Conservation (phyloP, 2,888 invertebrate genomes). For the Conistra vaccinii region DNA sequence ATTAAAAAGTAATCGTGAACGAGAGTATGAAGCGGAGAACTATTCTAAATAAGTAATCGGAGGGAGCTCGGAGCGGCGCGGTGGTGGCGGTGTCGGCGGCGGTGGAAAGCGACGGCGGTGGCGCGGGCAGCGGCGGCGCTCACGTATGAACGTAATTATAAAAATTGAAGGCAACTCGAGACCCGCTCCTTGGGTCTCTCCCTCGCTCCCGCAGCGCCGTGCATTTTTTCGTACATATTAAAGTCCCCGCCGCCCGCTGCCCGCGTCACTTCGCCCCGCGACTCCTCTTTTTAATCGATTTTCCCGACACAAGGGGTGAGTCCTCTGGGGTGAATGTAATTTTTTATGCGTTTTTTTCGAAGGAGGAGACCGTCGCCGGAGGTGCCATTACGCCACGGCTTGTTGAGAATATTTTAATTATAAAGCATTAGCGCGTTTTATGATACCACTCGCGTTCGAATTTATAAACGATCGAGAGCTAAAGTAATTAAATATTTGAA, state of each 20-base stretch:
- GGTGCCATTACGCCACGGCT: constrained; percentile 91
- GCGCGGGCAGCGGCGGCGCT: constrained; percentile 83
- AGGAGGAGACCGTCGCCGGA: constrained; percentile 88
- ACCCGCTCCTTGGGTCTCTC: constrained; percentile 84
- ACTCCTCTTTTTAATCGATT: constrained; percentile 91
- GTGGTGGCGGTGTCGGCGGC: constrained; percentile 71
- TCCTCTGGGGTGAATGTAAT: constrained; percentile 91
- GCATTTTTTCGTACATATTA: constrained; percentile 91
- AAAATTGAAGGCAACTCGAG: constrained; percentile 89
- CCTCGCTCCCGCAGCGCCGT: constrained; percentile 88
- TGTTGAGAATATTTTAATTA: constrained; percentile 92
- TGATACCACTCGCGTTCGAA: constrained; percentile 89
- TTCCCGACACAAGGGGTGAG: constrained; percentile 91
- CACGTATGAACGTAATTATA: constrained; percentile 92
- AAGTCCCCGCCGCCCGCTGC: constrained; percentile 84
- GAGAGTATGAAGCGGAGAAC: constrained; percentile 75
- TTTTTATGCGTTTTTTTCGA: constrained; percentile 91
- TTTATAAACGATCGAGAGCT: constrained; percentile 90
- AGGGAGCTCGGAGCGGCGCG: constrained; percentile 67
- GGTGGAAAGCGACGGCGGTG: constrained; percentile 67
- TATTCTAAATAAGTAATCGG: constrained; percentile 84
- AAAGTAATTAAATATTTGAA: constrained; percentile 91
- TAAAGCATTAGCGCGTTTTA: constrained; percentile 91
- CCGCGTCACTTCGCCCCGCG: constrained; percentile 84
- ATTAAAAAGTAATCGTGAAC: constrained; percentile 79